These are phyloP conservation scores for Chrysolina oricalcia DNA, from an alignment of 2,888 invertebrate genomes.

Conservation along the genomic window DNA sequence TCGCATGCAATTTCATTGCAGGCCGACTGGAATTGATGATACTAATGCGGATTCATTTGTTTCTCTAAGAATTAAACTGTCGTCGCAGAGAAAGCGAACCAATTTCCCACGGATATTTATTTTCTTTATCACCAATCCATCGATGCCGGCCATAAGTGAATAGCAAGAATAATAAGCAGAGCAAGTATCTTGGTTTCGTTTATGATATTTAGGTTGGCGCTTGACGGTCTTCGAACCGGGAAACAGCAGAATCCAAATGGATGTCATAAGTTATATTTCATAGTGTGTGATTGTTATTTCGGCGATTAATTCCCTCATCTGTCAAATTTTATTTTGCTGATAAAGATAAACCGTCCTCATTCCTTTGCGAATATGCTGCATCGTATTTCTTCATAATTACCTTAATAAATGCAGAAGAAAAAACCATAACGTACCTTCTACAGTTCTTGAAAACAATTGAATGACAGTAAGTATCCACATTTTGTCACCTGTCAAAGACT, in stretches of 20 bases:
- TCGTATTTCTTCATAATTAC: no score
- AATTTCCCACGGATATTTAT: conserved; percentile 21
- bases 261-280: background rate
- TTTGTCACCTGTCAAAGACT: no score
- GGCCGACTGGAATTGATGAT: background rate
- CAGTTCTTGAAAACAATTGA: no score
- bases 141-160: conserved; percentile 4
- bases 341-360: no score
- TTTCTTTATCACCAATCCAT: conserved; percentile 15
- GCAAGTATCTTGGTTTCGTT: background rate
- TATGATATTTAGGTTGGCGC: background rate
- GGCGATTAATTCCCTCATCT: no score
- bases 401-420: no score
- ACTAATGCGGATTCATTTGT: conserved; percentile 14
- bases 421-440: no score
- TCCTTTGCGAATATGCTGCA: no score
- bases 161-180: conserved; percentile 13
- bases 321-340: no score
- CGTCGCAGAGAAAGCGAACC: conserved; percentile 10
- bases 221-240: conserved; percentile 11
- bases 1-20: conserved; percentile 14
- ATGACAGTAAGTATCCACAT: no score
- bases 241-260: background rate
- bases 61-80: conserved; percentile 21
- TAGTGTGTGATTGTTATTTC: background rate